These are phyloP conservation scores for Leptopilina syphax DNA, from an alignment of 2,888 invertebrate genomes.

Conservation along the genomic window DNA sequence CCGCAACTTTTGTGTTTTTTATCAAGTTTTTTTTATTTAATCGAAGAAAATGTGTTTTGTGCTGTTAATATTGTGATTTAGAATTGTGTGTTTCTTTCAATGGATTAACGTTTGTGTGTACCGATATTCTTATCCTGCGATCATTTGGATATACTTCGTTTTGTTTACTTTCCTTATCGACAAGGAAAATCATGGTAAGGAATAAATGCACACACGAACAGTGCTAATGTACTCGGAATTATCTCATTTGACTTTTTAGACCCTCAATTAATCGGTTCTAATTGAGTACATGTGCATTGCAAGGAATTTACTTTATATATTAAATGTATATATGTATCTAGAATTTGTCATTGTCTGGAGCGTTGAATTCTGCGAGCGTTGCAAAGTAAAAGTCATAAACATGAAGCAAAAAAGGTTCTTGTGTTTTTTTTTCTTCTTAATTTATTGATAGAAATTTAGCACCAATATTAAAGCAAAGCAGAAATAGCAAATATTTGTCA, in stretches of 20 bases:
- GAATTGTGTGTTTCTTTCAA: conserved; percentile 6
- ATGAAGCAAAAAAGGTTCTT: not conserved
- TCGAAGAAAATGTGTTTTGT: conserved; percentile 16
- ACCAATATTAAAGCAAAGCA: too few species aligned
- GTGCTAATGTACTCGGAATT: not conserved
- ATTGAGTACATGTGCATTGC: conserved; percentile 24
- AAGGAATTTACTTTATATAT: not conserved
- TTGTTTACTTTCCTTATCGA: conserved; percentile 29
- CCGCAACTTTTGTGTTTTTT: not conserved
- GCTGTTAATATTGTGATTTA: not conserved
- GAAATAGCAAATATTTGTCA: too few species aligned
- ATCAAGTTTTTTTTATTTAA: not conserved
- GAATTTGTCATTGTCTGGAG: conserved; percentile 22
- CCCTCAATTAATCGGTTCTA: conserved; percentile 12
- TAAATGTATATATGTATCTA: not conserved
- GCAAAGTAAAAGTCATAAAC: not conserved
- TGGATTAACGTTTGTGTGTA: not conserved
- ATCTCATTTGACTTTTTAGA: conserved; percentile 11
- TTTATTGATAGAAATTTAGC: too few species aligned
- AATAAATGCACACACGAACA: not conserved
- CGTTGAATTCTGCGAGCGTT: conserved; percentile 12
- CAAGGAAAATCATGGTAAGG: conserved; percentile 29
- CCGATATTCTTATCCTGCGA: conserved; percentile 1
- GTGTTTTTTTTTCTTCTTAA: not conserved
- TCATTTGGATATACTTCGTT: conserved; percentile 15